Evolutionary conservation across 2,113 vertebrate genomes (phyloP).

Genomic region (Ivindomyrus marchei): DNA sequence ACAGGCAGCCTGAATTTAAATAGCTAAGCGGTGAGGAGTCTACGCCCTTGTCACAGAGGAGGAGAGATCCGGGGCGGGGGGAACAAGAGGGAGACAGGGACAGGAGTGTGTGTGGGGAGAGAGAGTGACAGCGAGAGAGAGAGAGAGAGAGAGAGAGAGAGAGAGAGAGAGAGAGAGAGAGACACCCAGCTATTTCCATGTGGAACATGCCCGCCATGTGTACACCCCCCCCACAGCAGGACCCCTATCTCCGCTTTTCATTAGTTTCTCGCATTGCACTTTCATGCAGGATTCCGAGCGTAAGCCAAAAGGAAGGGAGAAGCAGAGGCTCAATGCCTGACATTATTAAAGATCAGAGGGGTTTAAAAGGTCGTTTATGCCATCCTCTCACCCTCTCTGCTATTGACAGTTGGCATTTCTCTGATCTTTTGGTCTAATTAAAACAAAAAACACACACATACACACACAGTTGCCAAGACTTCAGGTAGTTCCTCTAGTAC

Average conservation of each 20-base stretch:
- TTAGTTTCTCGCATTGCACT: constrained; percentile 39
- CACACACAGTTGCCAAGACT: constrained; percentile 45
- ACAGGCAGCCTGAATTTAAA: constrained; percentile 15
- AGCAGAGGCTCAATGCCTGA: constrained; percentile 54
- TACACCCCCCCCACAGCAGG: neutral
- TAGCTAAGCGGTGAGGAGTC: constrained; percentile 19
- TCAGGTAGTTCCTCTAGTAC: constrained; percentile 13
- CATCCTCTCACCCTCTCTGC: constrained; percentile 55
- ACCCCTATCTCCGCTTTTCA: neutral
- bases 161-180: neutral
- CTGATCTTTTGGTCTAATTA: constrained; percentile 68
- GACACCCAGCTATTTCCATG: neutral
- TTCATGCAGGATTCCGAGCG: constrained; percentile 46
- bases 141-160: neutral
- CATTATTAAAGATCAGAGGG: constrained; percentile 64
- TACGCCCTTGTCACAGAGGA: neutral
- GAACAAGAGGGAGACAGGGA: neutral
- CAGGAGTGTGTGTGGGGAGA: neutral
- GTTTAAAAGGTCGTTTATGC: constrained; percentile 61
- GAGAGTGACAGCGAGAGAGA: neutral
- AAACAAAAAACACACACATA: constrained; percentile 51
- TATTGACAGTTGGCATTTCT: constrained; percentile 69
- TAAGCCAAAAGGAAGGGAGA: constrained; percentile 39
- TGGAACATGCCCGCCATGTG: neutral
- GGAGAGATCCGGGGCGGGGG: neutral